Evolutionary conservation across 2,888 invertebrate species (phyloP).

Genomic region (Bimastos eiseni): DNA sequence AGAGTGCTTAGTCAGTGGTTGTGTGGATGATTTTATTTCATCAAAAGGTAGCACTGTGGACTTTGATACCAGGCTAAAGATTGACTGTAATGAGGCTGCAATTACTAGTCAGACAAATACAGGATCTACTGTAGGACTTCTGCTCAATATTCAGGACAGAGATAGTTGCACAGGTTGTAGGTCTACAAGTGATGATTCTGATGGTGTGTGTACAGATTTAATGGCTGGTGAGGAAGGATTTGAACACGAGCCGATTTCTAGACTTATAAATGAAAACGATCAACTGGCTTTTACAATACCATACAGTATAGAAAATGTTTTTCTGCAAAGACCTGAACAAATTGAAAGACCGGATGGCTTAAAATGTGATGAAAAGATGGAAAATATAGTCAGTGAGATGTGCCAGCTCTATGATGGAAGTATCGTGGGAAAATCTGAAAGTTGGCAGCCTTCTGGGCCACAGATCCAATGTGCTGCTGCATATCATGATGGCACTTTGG

Average conservation of each 20-base stretch:
- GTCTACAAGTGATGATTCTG: background rate
- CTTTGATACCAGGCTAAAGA: background rate
- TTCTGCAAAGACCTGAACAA: background rate
- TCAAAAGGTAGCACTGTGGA: background rate
- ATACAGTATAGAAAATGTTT: conserved; percentile 13
- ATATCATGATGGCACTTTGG: background rate
- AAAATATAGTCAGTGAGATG: background rate
- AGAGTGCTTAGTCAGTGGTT: conserved; percentile 1
- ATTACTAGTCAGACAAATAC: background rate
- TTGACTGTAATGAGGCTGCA: background rate
- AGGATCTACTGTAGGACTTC: background rate
- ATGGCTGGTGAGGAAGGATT: background rate
- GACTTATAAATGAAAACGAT: background rate
- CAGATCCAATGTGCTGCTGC: background rate
- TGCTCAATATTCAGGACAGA: background rate
- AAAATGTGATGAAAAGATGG: background rate
- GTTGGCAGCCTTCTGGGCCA: background rate
- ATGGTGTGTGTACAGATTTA: background rate
- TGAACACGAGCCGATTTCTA: background rate
- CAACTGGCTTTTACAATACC: background rate
- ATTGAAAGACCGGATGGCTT: background rate
- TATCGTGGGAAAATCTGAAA: background rate
- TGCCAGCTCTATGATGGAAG: background rate
- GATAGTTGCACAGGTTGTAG: background rate
- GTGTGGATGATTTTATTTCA: background rate